Percentiles rank a stretch among this genome's conserved stretches.
Conservation (phyloP, 2,113 vertebrate species). For the Syngnathus floridae region DNA sequence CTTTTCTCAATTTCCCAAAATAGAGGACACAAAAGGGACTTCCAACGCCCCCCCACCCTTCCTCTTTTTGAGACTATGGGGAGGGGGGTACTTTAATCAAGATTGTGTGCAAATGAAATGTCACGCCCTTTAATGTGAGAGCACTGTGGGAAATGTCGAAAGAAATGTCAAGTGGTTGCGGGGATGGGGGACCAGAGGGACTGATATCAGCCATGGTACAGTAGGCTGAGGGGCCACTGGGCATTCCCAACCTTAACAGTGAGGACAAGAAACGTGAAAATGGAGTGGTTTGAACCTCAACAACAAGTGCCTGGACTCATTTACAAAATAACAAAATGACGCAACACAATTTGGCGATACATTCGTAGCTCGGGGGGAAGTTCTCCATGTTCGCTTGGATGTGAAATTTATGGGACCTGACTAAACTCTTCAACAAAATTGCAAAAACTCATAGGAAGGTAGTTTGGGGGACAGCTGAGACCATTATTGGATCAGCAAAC, state of each 20-base stretch:
- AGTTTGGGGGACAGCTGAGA: neutral
- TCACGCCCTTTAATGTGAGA: conserved; percentile 76
- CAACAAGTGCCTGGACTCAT: conserved; percentile 8
- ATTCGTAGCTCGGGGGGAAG: neutral
- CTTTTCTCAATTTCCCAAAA: conserved; percentile 36
- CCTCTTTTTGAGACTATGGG: conserved; percentile 60
- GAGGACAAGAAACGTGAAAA: conserved; percentile 31
- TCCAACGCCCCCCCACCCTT: conserved; percentile 26
- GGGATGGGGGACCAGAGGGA: conserved; percentile 67
- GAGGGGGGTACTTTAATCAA: conserved; percentile 76
- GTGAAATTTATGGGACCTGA: neutral
- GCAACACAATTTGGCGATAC: neutral
- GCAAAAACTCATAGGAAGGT: neutral
- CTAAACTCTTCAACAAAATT: neutral
- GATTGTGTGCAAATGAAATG: conserved; percentile 77
- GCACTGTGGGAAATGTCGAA: conserved; percentile 77
- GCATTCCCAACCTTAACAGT: conserved; percentile 63
- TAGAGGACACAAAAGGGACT: conserved; percentile 45
- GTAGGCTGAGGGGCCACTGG: conserved; percentile 62
- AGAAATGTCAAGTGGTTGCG: conserved; percentile 79
- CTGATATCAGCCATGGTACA: conserved; percentile 69
- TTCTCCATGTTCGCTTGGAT: neutral
- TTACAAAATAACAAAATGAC: neutral
- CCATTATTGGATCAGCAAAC: neutral
- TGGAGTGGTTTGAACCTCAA: conserved; percentile 20